Evolutionary conservation across 2,797 vertebrate genomes (phyloP).

Genomic region (Leucoraja ocellata): DNA sequence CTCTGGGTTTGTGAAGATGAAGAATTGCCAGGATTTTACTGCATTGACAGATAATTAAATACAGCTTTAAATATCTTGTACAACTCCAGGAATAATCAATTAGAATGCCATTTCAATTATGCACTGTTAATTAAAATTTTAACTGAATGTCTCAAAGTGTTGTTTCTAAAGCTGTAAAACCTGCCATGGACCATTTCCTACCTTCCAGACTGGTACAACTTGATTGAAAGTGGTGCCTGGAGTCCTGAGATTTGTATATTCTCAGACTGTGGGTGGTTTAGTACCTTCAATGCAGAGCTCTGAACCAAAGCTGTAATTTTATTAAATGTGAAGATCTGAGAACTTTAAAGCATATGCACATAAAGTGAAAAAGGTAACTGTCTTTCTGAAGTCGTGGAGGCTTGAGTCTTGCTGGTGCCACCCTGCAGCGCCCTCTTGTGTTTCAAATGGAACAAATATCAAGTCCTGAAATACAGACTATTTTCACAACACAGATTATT

Average conservation of each 20-base stretch:
- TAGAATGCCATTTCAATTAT: constrained; percentile 35
- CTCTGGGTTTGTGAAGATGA: background rate
- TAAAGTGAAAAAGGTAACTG: background rate
- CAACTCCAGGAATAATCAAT: constrained; percentile 30
- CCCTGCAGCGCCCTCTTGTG: constrained; percentile 32
- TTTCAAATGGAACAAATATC: constrained; percentile 24
- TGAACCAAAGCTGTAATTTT: too few species aligned
- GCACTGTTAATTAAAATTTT: background rate
- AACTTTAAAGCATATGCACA: background rate
- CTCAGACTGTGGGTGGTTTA: background rate
- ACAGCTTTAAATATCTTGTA: constrained; percentile 30
- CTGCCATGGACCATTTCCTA: background rate
- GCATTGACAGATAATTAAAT: constrained; percentile 29
- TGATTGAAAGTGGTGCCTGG: constrained; percentile 27
- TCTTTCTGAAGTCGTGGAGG: background rate
- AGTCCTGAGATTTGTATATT: constrained; percentile 1
- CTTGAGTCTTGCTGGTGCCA: background rate
- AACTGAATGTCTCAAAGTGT: background rate
- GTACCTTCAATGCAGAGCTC: background rate
- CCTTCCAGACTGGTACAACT: background rate
- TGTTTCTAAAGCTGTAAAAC: background rate
- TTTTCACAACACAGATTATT: background rate
- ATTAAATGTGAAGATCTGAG: background rate
- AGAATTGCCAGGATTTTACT: constrained; percentile 26
- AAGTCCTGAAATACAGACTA: background rate